Evolutionary conservation across 2,113 vertebrate species (phyloP), one percentile per base, ranked within the genome.

Genomic region (Eretmochelys imbricata): DNA sequence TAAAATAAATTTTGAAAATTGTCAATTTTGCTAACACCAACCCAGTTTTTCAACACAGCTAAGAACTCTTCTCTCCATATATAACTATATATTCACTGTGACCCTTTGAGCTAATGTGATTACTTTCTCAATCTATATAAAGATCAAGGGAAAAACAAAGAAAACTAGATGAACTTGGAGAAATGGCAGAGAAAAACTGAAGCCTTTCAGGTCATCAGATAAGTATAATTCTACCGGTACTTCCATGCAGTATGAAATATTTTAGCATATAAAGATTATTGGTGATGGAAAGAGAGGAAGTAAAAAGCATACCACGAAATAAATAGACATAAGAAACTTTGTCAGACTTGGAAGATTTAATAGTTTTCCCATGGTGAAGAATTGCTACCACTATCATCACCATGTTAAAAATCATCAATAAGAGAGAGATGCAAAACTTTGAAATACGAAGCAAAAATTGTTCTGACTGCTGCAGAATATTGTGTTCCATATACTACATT

Each of bases 61-160:
- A 84, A 88, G 11, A 90, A 86, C 19, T 90, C 86, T 59, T 16
- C 25, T 84, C 59, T 95, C 87, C 76, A 86, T 76, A 89, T 12
- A 95, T 12, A 88, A 75, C 86, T 88, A 85, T 54, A 92, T 89
- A 62, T 86, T n/a, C 55, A 91, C 55, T 85, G 38, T 7, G 46
- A 91, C 88, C 84, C 94, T 96, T 94, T 95, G 84, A 96, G 91
- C 90, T 78, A 82, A 8, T 6, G 25, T 57, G 19, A 93, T 90
- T 84, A 72, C 65, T 20, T 72, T 72, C n/a, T 38, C 35, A n/a
- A 93, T 62, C 89, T 93, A 51, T 81, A 42, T 80, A 87, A 95
- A 93, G 91, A 95, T 93, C 51, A 62, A n/a, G 46, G 89, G 88
- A 89, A 76, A 38, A 76, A 76, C 59, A 96, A 90, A 96, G 83